Conservation (phyloP, 23 tunicate genomes). For the Ascidia mentula region DNA sequence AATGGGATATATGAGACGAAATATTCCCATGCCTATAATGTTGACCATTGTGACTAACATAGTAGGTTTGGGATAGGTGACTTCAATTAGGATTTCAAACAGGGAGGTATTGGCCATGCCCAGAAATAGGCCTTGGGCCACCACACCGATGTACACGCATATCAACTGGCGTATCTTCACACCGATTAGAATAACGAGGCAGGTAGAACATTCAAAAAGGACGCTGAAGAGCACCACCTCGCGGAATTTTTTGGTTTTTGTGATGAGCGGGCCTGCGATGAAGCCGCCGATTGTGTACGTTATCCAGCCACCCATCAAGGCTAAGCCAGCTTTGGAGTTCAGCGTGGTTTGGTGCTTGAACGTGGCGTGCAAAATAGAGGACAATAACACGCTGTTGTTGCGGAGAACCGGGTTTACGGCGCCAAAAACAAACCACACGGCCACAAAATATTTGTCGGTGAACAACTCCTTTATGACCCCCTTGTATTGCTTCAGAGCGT, state of each 20-base stretch:
- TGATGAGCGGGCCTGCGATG: conserved; percentile 52
- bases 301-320: conserved; percentile 42
- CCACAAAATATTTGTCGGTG: conserved; percentile 19
- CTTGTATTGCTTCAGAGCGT: conserved; percentile 26
- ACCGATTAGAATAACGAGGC: conserved; percentile 32
- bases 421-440: conserved; percentile 56
- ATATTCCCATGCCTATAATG: background rate
- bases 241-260: conserved; percentile 30
- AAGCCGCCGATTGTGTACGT: conserved; percentile 56
- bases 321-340: conserved; percentile 23
- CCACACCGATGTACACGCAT: conserved; percentile 43
- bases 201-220: conserved; percentile 20
- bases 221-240: conserved; percentile 35
- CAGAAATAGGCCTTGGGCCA: conserved; percentile 40
- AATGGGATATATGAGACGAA: background rate
- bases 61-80: conserved; percentile 50
- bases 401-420: conserved; percentile 53
- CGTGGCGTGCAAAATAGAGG: conserved; percentile 24
- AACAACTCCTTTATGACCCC: conserved; percentile 22
- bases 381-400: conserved; percentile 42
- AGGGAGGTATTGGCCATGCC: conserved; percentile 58
- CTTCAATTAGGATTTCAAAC: conserved; percentile 46
- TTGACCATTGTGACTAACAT: conserved; percentile 45
- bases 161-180: background rate
- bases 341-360: conserved; percentile 3